Conservation (phyloP, 2,113 vertebrate species). For the Coptodon rendalli region DNA sequence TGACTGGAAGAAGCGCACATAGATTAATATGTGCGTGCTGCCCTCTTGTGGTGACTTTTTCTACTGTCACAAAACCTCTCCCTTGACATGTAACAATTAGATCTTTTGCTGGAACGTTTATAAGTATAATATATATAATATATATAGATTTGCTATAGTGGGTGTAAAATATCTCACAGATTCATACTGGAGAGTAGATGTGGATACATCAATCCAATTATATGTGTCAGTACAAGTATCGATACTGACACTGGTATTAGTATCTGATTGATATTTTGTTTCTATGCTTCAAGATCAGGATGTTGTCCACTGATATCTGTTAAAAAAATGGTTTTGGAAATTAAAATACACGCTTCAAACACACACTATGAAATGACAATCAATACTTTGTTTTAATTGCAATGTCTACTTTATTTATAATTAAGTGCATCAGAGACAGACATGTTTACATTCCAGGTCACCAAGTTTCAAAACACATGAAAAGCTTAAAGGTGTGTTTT, state of each 20-base stretch:
- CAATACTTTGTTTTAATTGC: not conserved
- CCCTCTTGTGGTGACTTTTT: conserved; percentile 20
- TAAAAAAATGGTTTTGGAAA: not conserved
- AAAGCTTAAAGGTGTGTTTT: not conserved
- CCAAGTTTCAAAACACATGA: not conserved
- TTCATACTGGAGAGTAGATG: not conserved
- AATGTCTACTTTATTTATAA: not conserved
- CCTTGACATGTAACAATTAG: not conserved
- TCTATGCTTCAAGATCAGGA: not conserved
- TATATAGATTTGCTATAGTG: not conserved
- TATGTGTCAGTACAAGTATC: not conserved
- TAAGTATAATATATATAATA: not conserved
- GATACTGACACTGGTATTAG: not conserved
- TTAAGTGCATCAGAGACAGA: not conserved
- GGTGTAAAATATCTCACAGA: not conserved
- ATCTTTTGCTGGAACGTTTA: not conserved
- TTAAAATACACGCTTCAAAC: not conserved
- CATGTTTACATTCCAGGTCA: not conserved
- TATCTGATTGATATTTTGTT: not conserved
- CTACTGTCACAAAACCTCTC: not conserved
- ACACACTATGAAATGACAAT: not conserved
- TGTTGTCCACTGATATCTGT: not conserved
- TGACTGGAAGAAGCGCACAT: not conserved
- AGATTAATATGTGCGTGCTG: not conserved
- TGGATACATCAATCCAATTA: not conserved